Evolutionary conservation across 2,888 invertebrate species (phyloP).

Genomic region (Epinotia bilunana): DNA sequence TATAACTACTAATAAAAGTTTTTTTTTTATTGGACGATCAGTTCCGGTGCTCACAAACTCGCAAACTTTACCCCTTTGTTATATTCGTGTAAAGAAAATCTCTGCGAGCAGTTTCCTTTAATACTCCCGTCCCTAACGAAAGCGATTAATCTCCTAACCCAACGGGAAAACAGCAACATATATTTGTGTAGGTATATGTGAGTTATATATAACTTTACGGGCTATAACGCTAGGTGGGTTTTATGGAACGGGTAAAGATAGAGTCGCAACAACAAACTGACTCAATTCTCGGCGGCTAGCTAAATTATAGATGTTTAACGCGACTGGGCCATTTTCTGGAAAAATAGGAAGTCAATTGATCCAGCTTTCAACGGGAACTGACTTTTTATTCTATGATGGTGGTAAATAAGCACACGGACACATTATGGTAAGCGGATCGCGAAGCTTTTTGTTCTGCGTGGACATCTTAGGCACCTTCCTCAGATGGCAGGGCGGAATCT

Average conservation of each 20-base stretch:
- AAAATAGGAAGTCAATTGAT: no score
- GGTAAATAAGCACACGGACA: no score
- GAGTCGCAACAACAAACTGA: constrained; percentile 12
- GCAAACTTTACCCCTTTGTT: no score
- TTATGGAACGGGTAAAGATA: constrained; percentile 33
- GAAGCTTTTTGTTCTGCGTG: no score
- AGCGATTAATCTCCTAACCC: not conserved
- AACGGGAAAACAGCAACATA: constrained; percentile 1
- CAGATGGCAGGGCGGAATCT: no score
- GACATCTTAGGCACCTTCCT: no score
- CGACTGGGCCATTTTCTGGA: not conserved
- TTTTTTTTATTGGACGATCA: no score
- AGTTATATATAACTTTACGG: constrained; percentile 35
- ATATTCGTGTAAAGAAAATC: not conserved
- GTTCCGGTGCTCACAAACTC: no score
- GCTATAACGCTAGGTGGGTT: constrained; percentile 33
- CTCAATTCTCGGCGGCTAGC: not conserved
- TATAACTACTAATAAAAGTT: no score
- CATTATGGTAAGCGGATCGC: no score
- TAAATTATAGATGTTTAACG: not conserved
- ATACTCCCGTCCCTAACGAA: not conserved
- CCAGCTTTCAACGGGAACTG: no score
- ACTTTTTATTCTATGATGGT: no score
- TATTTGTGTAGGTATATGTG: constrained; percentile 4
- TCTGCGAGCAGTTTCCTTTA: not conserved